phyloP scores from a whole-genome alignment of 2,113 vertebrate genomes.

The Stegostoma tigrinum region DNA sequence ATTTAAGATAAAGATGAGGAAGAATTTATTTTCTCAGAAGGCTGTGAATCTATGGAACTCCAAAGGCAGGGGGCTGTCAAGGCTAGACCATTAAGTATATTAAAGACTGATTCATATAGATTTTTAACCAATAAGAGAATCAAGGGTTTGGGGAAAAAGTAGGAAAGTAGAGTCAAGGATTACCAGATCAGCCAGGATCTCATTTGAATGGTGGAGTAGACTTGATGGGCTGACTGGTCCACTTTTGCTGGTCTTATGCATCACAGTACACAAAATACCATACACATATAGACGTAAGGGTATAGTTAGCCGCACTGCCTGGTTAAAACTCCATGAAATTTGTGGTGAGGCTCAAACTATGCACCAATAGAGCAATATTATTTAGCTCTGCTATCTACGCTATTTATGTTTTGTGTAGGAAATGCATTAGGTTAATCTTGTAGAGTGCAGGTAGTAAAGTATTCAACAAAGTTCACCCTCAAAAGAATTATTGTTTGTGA shows the following conservation, averaged over 20 bases:
- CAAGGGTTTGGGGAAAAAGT: too few species aligned
- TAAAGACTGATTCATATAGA: too few species aligned
- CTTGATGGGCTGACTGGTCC: too few species aligned
- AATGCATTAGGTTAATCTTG: background rate
- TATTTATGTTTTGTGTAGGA: background rate
- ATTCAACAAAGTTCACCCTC: background rate
- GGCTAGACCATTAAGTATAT: too few species aligned
- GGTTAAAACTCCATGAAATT: background rate
- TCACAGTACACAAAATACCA: background rate
- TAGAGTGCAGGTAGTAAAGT: background rate
- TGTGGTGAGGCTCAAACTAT: background rate
- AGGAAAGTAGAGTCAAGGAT: too few species aligned
- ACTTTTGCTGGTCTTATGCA: background rate
- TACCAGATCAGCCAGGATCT: too few species aligned
- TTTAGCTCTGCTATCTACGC: background rate
- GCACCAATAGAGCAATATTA: background rate
- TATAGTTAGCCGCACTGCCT: background rate
- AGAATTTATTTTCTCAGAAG: too few species aligned
- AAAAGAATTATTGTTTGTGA: background rate
- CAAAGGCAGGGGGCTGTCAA: too few species aligned
- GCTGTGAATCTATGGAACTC: too few species aligned
- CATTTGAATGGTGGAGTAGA: too few species aligned
- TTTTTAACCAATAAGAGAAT: too few species aligned
- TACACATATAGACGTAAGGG: background rate
- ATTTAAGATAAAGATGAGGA: too few species aligned